Evolutionary conservation across 2,888 invertebrate genomes (phyloP).

Genomic region (Tipula helvola): DNA sequence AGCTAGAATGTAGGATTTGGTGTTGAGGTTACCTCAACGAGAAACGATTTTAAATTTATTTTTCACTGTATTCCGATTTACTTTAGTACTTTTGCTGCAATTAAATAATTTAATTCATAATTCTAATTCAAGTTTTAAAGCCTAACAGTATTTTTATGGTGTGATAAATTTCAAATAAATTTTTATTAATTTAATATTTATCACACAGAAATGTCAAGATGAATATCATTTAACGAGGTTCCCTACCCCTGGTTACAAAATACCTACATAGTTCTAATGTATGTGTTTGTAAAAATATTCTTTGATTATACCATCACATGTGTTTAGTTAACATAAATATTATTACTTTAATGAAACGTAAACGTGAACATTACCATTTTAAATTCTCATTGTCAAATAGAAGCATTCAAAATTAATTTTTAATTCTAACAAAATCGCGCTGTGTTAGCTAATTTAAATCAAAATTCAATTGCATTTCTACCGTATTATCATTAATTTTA

Average conservation of each 20-base stretch:
- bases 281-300: background rate
- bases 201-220: background rate
- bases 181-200: background rate
- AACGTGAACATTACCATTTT: background rate
- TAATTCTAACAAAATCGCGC: background rate
- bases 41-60: no score
- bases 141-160: no score
- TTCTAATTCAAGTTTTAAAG: no score
- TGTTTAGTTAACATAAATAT: background rate
- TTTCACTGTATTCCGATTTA: no score
- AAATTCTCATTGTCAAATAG: background rate
- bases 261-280: background rate
- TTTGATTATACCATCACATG: background rate
- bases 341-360: background rate
- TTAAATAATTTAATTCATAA: no score
- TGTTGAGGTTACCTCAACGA: no score
- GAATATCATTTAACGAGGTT: background rate
- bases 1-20: no score
- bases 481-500: background rate
- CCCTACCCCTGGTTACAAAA: background rate
- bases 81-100: no score
- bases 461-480: background rate
- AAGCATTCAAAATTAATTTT: background rate
- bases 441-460: background rate
- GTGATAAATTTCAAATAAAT: no score